Evolutionary conservation across 2,888 invertebrate genomes (phyloP).

Genomic region (Pollenia angustigena): DNA sequence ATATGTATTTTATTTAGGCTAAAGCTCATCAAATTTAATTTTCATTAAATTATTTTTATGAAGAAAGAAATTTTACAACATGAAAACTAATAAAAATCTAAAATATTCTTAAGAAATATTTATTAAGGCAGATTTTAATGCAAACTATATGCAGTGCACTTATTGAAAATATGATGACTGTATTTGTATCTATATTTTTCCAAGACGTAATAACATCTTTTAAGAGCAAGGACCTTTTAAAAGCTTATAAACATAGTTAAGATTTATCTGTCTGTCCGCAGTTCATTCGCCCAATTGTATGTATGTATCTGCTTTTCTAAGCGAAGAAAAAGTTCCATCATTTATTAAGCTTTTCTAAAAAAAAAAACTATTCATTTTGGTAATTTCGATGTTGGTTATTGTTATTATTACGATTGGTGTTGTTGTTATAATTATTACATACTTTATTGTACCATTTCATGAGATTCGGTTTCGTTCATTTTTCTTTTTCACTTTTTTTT

Average conservation of each 20-base stretch:
- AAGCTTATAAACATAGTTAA: constrained; percentile 65
- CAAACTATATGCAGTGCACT: background rate
- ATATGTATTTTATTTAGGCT: too few species aligned
- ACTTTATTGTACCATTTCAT: constrained; percentile 32
- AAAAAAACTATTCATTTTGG: constrained; percentile 38
- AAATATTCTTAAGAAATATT: too few species aligned
- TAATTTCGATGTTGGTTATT: constrained; percentile 43
- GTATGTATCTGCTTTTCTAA: constrained; percentile 39
- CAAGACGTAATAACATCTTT: constrained; percentile 59
- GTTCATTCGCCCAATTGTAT: background rate
- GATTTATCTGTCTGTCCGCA: constrained; percentile 21
- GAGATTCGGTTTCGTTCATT: constrained; percentile 16
- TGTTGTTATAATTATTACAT: constrained; percentile 31
- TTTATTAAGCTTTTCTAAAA: constrained; percentile 46
- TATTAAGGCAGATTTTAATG: too few species aligned
- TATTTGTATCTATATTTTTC: constrained; percentile 29
- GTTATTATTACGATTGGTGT: constrained; percentile 20
- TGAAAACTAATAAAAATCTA: too few species aligned
- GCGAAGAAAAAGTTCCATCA: constrained; percentile 14
- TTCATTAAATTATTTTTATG: too few species aligned
- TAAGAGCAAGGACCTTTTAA: constrained; percentile 63
- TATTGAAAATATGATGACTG: constrained; percentile 8
- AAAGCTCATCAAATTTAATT: too few species aligned
- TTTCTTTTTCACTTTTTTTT: constrained; percentile 34
- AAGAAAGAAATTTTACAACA: too few species aligned